Evolutionary conservation across 2,888 invertebrate species (phyloP).

Genomic region (Euzophera pinguis): DNA sequence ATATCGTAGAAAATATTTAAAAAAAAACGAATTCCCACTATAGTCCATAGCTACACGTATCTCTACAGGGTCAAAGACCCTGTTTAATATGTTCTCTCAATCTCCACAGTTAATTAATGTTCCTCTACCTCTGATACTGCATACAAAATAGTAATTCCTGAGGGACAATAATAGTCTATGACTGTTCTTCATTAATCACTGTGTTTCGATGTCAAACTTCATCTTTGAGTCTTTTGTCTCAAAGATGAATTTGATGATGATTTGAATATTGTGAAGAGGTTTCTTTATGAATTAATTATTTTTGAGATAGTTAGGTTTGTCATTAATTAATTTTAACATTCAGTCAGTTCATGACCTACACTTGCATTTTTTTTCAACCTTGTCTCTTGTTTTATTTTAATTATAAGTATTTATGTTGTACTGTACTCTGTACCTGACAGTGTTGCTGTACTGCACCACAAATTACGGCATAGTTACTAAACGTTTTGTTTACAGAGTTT

Average conservation of each 20-base stretch:
- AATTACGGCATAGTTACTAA: too few relatives aligned
- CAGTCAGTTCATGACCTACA: background rate
- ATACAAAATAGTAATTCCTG: conserved; percentile 42
- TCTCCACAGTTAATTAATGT: conserved; percentile 62
- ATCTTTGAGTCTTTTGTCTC: background rate
- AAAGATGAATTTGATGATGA: conserved; percentile 5
- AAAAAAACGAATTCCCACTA: conserved; percentile 39
- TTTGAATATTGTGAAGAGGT: background rate
- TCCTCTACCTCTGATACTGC: conserved; percentile 45
- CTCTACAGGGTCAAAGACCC: conserved; percentile 56
- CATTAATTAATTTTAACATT: background rate
- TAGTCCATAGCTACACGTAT: conserved; percentile 57
- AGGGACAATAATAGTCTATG: background rate
- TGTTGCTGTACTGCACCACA: background rate
- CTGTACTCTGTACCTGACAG: too few relatives aligned
- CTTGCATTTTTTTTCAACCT: too few relatives aligned
- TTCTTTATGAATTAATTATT: background rate
- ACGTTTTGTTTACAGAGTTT: too few relatives aligned
- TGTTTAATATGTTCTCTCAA: conserved; percentile 57
- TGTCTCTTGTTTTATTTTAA: too few relatives aligned
- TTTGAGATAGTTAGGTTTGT: background rate
- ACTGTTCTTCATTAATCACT: background rate
- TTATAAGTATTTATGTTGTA: too few relatives aligned
- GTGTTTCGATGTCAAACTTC: conserved; percentile 1
- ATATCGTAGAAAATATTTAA: conserved; percentile 3